phyloP scores from a whole-genome alignment of 2,113 vertebrate genomes.

The Brachypteracias leptosomus region DNA sequence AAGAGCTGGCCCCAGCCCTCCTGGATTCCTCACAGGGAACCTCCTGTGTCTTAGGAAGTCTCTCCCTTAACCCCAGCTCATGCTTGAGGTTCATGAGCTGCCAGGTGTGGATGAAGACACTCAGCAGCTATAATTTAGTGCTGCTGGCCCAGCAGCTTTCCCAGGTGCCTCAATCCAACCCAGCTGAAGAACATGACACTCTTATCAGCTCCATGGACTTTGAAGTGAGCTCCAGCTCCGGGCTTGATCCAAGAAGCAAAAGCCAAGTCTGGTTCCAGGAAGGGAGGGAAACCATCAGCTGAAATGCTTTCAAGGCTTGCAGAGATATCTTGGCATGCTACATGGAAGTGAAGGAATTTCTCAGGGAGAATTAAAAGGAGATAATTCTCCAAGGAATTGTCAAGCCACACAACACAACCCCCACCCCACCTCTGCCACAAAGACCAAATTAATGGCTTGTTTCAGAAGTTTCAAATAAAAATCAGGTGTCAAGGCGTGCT shows the following conservation, averaged over 20 bases:
- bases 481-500: background rate
- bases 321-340: slow-evolving; percentile 22
- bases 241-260: slow-evolving; percentile 9
- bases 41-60: background rate
- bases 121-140: background rate
- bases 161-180: background rate
- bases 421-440: background rate
- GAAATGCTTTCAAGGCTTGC: slow-evolving; percentile 43
- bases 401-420: background rate
- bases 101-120: background rate
- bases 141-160: background rate
- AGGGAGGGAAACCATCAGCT: slow-evolving; percentile 39
- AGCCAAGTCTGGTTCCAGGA: background rate
- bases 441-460: background rate
- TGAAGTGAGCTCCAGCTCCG: background rate
- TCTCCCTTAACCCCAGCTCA: background rate
- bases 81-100: background rate
- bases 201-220: background rate
- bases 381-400: slow-evolving; percentile 2
- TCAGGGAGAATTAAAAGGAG: background rate
- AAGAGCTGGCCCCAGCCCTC: background rate
- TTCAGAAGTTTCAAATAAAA: background rate
- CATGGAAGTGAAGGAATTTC: slow-evolving; percentile 7
- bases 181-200: background rate
- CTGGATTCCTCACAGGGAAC: background rate